A percentile compares a stretch with the other conserved stretches of the same genome.
Evolutionary conservation across 2,888 invertebrate genomes (phyloP).

Genomic region (Conus canariensis): DNA sequence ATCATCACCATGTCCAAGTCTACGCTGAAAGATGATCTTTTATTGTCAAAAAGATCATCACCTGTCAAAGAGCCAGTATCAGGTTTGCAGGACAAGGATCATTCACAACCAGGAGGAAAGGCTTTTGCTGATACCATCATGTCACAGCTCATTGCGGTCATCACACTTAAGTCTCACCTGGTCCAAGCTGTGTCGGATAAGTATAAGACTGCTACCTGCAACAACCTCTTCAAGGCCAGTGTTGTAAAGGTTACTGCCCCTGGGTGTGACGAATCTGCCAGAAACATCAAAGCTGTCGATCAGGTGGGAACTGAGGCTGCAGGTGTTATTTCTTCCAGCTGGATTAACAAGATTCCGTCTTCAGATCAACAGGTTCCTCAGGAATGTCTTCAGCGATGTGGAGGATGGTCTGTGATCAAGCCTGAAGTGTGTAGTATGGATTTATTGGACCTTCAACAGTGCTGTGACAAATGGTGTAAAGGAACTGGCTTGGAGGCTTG

Average conservation of each 20-base stretch:
- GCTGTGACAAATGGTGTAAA: not conserved
- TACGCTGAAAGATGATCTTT: not conserved
- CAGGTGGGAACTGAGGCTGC: not conserved
- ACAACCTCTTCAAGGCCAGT: not conserved
- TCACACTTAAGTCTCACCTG: conserved; percentile 58
- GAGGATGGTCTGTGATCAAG: not conserved
- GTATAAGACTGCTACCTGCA: not conserved
- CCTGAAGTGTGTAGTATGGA: not conserved
- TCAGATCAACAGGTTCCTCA: not conserved
- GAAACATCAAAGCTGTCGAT: not conserved
- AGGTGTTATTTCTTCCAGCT: too few species aligned
- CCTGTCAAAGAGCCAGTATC: not conserved
- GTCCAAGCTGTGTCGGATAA: conserved; percentile 51
- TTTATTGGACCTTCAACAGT: not conserved
- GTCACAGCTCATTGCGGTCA: conserved; percentile 56
- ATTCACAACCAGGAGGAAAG: not conserved
- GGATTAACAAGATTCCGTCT: not conserved
- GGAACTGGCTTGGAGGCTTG: not conserved
- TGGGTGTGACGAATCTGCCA: not conserved
- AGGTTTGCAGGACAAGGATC: not conserved
- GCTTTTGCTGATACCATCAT: conserved; percentile 49
- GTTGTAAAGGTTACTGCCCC: too few species aligned
- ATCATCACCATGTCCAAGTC: not conserved
- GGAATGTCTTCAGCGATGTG: not conserved
- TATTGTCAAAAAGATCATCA: not conserved